Evolutionary conservation across 2,113 vertebrate genomes (phyloP).

Genomic region (Pelvicachromis taeniatus): DNA sequence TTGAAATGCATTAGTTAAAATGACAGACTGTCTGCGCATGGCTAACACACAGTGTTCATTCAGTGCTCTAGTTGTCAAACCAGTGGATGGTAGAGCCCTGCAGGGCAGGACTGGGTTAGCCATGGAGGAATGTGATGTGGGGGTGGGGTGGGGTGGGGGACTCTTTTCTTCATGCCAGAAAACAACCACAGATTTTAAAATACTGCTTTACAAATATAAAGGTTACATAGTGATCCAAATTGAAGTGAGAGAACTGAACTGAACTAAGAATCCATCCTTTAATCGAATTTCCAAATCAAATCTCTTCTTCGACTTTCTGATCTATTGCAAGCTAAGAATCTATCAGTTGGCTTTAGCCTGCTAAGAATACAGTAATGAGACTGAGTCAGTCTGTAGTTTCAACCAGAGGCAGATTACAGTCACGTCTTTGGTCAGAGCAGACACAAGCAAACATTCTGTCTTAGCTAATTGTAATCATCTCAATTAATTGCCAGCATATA

Average conservation of each 20-base stretch:
- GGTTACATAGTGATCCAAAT: neutral
- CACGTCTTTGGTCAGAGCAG: constrained; percentile 31
- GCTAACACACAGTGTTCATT: neutral
- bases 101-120: neutral
- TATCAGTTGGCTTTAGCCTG: constrained; percentile 3
- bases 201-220: neutral
- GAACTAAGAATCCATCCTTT: neutral
- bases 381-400: constrained; percentile 2
- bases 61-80: neutral
- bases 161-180: neutral
- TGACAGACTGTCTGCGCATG: neutral
- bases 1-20: neutral
- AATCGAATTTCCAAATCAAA: constrained; percentile 14
- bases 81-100: neutral
- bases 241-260: neutral
- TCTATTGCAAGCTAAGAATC: constrained; percentile 24
- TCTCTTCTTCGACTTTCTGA: neutral
- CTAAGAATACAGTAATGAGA: constrained; percentile 36
- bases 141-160: no score
- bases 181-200: neutral
- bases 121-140: neutral
- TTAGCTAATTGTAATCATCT: constrained; percentile 54
- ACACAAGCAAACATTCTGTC: constrained; percentile 34
- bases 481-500: constrained; percentile 48
- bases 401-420: constrained; percentile 27